Evolutionary conservation across 92 coral and sea anemone genomes (phyloP).

Genomic region (Phenganax subtilis): DNA sequence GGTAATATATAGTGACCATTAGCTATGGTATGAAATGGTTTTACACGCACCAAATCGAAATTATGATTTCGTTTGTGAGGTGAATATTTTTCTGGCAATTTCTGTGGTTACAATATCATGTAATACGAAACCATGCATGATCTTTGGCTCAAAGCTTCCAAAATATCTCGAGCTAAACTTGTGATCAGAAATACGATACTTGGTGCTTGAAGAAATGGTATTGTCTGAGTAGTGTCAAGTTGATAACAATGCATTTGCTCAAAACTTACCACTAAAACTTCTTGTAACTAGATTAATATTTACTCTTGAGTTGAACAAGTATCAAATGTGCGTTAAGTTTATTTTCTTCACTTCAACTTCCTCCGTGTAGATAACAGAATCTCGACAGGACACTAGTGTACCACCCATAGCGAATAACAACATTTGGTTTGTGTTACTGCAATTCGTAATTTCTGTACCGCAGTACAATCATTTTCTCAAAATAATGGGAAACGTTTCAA

Average conservation of each 20-base stretch:
- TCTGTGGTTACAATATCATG: not conserved
- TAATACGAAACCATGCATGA: slow-evolving; percentile 15
- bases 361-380: slow-evolving; percentile 37
- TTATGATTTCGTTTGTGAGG: not conserved
- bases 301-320: slow-evolving; percentile 12
- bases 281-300: slow-evolving; percentile 5
- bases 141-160: not conserved
- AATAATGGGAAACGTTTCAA: slow-evolving; percentile 11
- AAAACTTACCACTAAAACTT: not conserved
- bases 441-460: slow-evolving; percentile 3
- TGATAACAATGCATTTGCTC: not conserved
- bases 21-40: not conserved
- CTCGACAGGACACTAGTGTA: slow-evolving; percentile 29
- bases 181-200: not conserved
- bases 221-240: not conserved
- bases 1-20: too few species aligned
- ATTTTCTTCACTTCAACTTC: slow-evolving; percentile 36
- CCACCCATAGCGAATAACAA: slow-evolving; percentile 43
- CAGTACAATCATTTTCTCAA: slow-evolving; percentile 12
- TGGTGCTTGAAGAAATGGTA: not conserved
- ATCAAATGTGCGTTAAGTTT: slow-evolving; percentile 34
- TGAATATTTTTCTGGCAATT: not conserved
- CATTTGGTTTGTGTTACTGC: slow-evolving; percentile 41
- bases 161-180: not conserved
- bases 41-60: slow-evolving; percentile 3